Base-by-base conservation (phyloP, 2,113 vertebrate genomes). In the Rhinogobius similis region DNA sequence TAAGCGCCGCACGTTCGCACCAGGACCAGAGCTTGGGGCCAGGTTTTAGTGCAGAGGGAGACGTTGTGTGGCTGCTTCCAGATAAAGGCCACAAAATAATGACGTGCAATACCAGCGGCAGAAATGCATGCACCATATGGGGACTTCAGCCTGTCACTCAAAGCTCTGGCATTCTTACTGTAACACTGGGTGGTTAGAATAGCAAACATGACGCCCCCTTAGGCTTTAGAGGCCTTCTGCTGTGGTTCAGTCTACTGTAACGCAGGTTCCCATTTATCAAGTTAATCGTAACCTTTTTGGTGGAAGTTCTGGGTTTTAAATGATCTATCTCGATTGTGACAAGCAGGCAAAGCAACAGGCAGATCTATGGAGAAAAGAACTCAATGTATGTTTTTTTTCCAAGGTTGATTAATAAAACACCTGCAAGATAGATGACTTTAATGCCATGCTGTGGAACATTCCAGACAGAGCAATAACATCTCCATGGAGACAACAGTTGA, bases 61-160 rank as follows among this genome's bases (percentile, higher is more conserved):
- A 43, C 46, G 32, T 13, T 21, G 53, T 62, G 38, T 62, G 67
- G 65, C 39, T n/a, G 56, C 23, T 21, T 63, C 52, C 53, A 74
- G 38, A 61, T 10, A 20, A 52, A 55, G 29, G 75, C 75, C 61
- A 62, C 65, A 32, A 61, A 71, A 65, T 55, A 36, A 75, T 21
- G 65, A 70, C 52, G 68, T 41, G 80, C 68, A 18, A 62, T 68
- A 73, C 82, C 70, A 73, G 59, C 62, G 65, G 82, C 70, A 79
- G 67, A 75, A 76, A 27, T 27, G 63, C 10, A 24, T 74, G 79
- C 70, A 44, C 69, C 72, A 56, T 32, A 76, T 67, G 61, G 63
- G 61, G 78, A 32, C 72, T 75, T 66, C 75, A 46, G 62, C 64
- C 72, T 79, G 66, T 86, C 82, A 75, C 61, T 82, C 70, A 64